Base-by-base conservation (phyloP, 2,888 invertebrate species). In the Microdon myrmicae region DNA sequence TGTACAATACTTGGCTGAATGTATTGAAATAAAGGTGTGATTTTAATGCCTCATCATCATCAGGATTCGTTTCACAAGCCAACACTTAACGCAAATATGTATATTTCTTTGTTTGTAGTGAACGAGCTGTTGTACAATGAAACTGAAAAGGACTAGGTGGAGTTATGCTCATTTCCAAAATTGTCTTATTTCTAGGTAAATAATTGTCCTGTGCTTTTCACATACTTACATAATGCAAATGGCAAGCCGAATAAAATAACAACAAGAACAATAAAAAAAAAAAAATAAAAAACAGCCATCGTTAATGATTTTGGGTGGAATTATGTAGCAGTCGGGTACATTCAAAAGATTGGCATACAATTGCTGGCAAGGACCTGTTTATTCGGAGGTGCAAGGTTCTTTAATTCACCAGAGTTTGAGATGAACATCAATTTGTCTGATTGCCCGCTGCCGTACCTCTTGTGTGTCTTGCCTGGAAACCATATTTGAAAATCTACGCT, bases 21-120 rank as follows among this genome's bases (percentile, higher is more conserved):
- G 55, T 47, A 47, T 55, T 47, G 55, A 47, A 47, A 55, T 55
- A 47, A 55, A 55, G 55, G 55, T 55, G 55, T 55, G 55, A 55
- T 55, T 55, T 55, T 47, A 39, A 55, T 55, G 47, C 55, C 47
- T 47, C 55, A 34, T 39, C 47, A 35, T 34, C 39, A 47, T 41
- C 47, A 47, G 12, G 22, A 8, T 34, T 55, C 35, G 47, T 14
- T 55, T 47, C 55, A 55, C 39, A 55, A 55, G 55, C 35, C 47
- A 47, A 34, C 45, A 55, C 54, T 54, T 54, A 45, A 54, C 32
- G 38, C 44, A 45, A 35, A 47, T 34, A 55, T 35, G 39, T 32
- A 20, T 14, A 19, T 14, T 25, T 49, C 29, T 37, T 28, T 29
- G 16, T 28, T 29, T 14, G 25, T 3, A 10, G 8, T 8, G 10